phyloP scores from a whole-genome alignment of 1,140 invertebrate species.

The Macrosteles quadrilineatus region DNA sequence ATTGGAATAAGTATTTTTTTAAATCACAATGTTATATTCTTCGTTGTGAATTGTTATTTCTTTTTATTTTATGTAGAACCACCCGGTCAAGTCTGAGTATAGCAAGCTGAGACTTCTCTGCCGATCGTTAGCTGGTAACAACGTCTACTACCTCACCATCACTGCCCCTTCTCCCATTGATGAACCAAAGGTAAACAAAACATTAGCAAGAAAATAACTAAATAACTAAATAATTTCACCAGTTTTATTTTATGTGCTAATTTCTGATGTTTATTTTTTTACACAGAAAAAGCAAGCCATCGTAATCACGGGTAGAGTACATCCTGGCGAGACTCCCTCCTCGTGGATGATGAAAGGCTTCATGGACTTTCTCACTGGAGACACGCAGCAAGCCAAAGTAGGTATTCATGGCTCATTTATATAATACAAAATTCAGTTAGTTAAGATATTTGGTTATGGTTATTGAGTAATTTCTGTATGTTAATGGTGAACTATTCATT shows the following conservation, averaged over 20 bases:
- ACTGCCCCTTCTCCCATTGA: slow-evolving; percentile 52
- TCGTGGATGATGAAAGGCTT: slow-evolving; percentile 98
- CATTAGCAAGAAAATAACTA: no score
- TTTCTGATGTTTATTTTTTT: no score
- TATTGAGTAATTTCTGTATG: no score
- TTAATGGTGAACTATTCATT: no score
- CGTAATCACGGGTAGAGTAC: slow-evolving; percentile 87
- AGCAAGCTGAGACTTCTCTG: slow-evolving; percentile 80
- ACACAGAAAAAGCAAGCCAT: slow-evolving; percentile 75
- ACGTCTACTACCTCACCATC: slow-evolving; percentile 90
- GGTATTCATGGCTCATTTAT: no score
- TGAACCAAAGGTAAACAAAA: slow-evolving; percentile 45
- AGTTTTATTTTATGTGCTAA: no score
- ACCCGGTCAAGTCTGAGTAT: slow-evolving; percentile 77
- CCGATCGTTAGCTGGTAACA: slow-evolving; percentile 85
- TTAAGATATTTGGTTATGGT: no score
- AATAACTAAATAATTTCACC: no score
- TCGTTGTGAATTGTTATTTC: no score
- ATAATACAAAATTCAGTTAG: no score
- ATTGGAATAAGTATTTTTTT: no score
- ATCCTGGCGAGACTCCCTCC: slow-evolving; percentile 94
- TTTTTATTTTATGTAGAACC: slow-evolving; percentile 55
- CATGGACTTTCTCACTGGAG: slow-evolving; percentile 87
- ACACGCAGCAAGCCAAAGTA: slow-evolving; percentile 69
- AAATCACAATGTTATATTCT: no score